Percentiles rank a stretch among this genome's conserved stretches.
Evolutionary conservation across 2,888 invertebrate species (phyloP).

Genomic region (Drosophila percnosoma): DNA sequence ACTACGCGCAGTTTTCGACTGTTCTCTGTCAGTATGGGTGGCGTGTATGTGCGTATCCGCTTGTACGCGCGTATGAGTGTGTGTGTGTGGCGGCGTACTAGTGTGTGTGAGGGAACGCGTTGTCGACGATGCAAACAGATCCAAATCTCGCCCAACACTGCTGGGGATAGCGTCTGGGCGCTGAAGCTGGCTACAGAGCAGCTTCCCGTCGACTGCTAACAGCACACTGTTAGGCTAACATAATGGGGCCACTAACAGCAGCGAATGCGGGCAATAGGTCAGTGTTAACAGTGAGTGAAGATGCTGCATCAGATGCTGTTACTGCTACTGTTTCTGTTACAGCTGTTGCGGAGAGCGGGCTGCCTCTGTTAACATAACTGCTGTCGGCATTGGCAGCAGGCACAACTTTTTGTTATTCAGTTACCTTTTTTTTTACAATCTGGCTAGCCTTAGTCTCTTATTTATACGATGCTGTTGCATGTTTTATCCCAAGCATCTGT

Average conservation of each 20-base stretch:
- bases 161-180: constrained; percentile 41
- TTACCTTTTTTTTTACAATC: constrained; percentile 51
- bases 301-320: constrained; percentile 26
- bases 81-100: constrained; percentile 27
- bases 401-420: constrained; percentile 13
- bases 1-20: constrained; percentile 56
- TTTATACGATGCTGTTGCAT: constrained; percentile 73
- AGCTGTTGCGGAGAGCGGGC: not conserved
- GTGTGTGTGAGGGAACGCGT: constrained; percentile 26
- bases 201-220: constrained; percentile 25
- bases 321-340: constrained; percentile 4
- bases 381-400: constrained; percentile 19
- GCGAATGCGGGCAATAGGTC: constrained; percentile 60
- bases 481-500: constrained; percentile 68
- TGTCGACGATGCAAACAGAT: constrained; percentile 64
- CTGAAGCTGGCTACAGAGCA: constrained; percentile 29
- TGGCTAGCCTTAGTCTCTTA: constrained; percentile 75
- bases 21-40: constrained; percentile 39
- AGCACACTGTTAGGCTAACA: constrained; percentile 41
- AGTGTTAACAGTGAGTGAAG: constrained; percentile 57
- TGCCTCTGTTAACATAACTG: constrained; percentile 13
- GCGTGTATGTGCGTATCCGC: constrained; percentile 10
- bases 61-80: constrained; percentile 2
- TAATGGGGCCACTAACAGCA: constrained; percentile 33
- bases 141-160: constrained; percentile 79